Percentiles rank a stretch among this genome's conserved stretches.
These are phyloP conservation scores for Amphimedon queenslandica DNA, from an alignment of 37 sponge, comb jelly and placozoan species.

Conservation along the genomic window DNA sequence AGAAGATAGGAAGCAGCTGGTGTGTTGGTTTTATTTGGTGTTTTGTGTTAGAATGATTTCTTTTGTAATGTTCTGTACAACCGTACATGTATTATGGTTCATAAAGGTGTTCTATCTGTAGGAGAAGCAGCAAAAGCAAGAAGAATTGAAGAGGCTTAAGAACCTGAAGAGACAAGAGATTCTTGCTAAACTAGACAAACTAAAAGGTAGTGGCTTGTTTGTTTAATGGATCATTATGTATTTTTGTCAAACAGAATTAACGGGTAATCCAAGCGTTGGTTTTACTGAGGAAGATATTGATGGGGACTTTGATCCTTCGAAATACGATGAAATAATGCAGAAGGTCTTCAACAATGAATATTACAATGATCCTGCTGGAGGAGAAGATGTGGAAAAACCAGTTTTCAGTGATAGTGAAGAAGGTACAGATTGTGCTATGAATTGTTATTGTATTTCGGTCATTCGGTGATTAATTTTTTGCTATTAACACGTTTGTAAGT, in stretches of 20 bases:
- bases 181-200: slow-evolving; percentile 67
- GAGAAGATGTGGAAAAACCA: slow-evolving; percentile 59
- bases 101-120: no score
- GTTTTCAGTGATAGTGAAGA: slow-evolving; percentile 71
- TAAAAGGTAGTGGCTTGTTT: slow-evolving; percentile 30
- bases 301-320: slow-evolving; percentile 82
- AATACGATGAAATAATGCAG: slow-evolving; percentile 77
- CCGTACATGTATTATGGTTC: no score
- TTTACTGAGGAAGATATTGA: slow-evolving; percentile 65
- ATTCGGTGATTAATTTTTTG: slow-evolving; percentile 4
- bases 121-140: slow-evolving; percentile 77
- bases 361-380: slow-evolving; percentile 38
- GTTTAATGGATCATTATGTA: neutral
- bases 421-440: no score
- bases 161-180: slow-evolving; percentile 89
- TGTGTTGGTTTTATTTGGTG: no score
- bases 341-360: slow-evolving; percentile 61
- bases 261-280: slow-evolving; percentile 80
- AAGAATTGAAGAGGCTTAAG: slow-evolving; percentile 87
- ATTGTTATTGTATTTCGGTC: no score
- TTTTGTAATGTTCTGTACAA: no score
- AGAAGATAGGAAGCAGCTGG: slow-evolving; percentile 59
- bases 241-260: slow-evolving; percentile 30
- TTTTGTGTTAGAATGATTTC: no score
- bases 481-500: no score